phyloP scores from a whole-genome alignment of 2,888 invertebrate genomes.

The Ditula angustiorana region DNA sequence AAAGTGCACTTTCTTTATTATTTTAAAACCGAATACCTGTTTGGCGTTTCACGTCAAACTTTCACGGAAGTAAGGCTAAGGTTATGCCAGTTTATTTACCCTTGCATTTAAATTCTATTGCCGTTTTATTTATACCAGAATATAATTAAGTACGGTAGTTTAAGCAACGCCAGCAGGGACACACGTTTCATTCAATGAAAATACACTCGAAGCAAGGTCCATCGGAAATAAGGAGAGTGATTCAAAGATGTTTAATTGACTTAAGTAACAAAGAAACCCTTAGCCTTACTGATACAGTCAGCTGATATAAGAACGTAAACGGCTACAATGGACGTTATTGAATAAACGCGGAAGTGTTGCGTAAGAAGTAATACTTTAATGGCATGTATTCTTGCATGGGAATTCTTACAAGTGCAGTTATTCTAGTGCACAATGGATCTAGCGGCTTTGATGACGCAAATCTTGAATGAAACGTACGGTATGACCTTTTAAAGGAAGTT shows the following conservation, averaged over 20 bases:
- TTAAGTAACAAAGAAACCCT: slow-evolving; percentile 22
- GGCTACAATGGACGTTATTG: slow-evolving; percentile 33
- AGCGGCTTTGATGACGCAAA: slow-evolving; percentile 52
- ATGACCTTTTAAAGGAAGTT: neutral
- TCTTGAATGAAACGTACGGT: slow-evolving; percentile 45
- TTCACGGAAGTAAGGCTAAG: neutral
- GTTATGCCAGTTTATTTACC: too few species aligned
- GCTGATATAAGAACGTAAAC: slow-evolving; percentile 32
- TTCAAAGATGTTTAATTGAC: slow-evolving; percentile 26
- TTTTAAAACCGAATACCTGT: neutral
- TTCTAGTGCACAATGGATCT: slow-evolving; percentile 50
- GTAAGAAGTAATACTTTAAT: slow-evolving; percentile 48
- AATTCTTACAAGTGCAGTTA: slow-evolving; percentile 60
- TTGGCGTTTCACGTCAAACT: neutral
- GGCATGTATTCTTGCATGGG: slow-evolving; percentile 49
- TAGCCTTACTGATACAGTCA: slow-evolving; percentile 28
- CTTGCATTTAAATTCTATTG: neutral
- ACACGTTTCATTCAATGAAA: slow-evolving; percentile 9
- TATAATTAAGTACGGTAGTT: neutral
- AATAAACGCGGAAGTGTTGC: slow-evolving; percentile 53
- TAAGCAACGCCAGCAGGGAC: neutral
- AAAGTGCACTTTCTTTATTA: neutral
- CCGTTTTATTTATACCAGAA: neutral
- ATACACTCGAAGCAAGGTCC: slow-evolving; percentile 11
- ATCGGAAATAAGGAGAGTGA: neutral